A percentile compares a stretch with the other conserved stretches of the same genome.
phyloP scores from a whole-genome alignment of 64 coral and sea anemone species.

The Hydrozoanthus tunicans region DNA sequence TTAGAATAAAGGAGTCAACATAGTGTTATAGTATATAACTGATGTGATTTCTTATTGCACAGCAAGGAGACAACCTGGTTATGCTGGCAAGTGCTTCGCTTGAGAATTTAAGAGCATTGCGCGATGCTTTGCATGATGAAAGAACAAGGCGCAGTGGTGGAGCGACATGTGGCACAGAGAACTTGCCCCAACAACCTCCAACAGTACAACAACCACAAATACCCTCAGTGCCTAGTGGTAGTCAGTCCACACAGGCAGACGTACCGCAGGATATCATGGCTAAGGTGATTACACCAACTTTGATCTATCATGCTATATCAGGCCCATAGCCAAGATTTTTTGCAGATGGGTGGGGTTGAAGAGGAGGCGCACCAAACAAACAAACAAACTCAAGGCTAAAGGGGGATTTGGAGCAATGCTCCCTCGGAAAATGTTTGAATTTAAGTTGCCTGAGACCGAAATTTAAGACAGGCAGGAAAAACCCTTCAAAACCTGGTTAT shows the following conservation, averaged over 20 bases:
- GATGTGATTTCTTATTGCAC: neutral
- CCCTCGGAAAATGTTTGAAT: too few relatives aligned
- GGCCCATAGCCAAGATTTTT: too few relatives aligned
- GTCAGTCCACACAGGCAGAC: constrained; percentile 23
- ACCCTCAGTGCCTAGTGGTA: constrained; percentile 3
- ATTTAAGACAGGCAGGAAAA: too few relatives aligned
- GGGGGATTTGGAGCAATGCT: too few relatives aligned
- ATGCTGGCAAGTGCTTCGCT: constrained; percentile 68
- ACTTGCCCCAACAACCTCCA: constrained; percentile 10
- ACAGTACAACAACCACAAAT: neutral
- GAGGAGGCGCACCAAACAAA: too few relatives aligned
- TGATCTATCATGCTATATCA: too few relatives aligned
- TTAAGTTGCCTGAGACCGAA: too few relatives aligned
- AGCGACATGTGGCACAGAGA: neutral
- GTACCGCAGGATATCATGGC: constrained; percentile 30
- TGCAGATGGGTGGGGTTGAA: too few relatives aligned
- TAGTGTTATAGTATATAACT: neutral
- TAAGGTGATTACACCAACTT: neutral
- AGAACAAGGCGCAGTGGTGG: constrained; percentile 25
- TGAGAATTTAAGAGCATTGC: constrained; percentile 63
- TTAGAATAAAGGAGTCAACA: too few relatives aligned
- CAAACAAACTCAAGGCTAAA: too few relatives aligned
- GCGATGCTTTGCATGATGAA: constrained; percentile 38
- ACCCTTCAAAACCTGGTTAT: too few relatives aligned
- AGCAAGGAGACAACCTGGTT: constrained; percentile 75